phyloP scores from a whole-genome alignment of 2,888 invertebrate genomes.

The Orchestes rusci region DNA sequence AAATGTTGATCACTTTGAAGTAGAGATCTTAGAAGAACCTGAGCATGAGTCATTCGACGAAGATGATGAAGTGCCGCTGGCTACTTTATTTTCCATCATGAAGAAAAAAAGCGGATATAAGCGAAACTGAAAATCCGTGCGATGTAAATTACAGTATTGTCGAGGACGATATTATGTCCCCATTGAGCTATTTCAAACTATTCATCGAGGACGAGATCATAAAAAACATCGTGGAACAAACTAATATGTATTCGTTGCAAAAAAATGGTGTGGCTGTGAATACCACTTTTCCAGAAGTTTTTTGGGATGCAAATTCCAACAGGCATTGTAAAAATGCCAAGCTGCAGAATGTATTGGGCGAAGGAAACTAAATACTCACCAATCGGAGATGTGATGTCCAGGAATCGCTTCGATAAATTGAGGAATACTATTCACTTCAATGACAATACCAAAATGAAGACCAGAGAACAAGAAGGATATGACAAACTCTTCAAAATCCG shows the following conservation, averaged over 20 bases:
- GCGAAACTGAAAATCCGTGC: too few relatives aligned
- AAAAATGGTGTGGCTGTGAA: constrained; percentile 23
- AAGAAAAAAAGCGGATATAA: too few relatives aligned
- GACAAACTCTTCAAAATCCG: not conserved
- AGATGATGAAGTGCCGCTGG: too few relatives aligned
- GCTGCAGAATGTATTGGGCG: constrained; percentile 29
- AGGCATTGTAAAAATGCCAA: constrained; percentile 27
- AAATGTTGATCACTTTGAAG: too few relatives aligned
- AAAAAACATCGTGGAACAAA: not conserved
- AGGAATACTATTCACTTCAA: too few relatives aligned
- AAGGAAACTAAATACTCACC: constrained; percentile 23
- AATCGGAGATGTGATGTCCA: too few relatives aligned
- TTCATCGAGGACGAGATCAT: not conserved
- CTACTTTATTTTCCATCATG: too few relatives aligned
- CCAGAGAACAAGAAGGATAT: not conserved
- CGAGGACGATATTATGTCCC: not conserved
- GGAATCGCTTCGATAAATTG: too few relatives aligned
- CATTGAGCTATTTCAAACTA: not conserved
- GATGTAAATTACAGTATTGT: not conserved
- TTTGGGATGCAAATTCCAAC: constrained; percentile 26
- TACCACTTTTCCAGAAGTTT: constrained; percentile 24
- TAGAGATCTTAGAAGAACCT: too few relatives aligned
- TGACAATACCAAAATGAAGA: not conserved
- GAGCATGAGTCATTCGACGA: too few relatives aligned
- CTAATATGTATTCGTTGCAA: constrained; percentile 26